phyloP scores from a whole-genome alignment of 2,888 invertebrate genomes.

The Eurytoma californica region DNA sequence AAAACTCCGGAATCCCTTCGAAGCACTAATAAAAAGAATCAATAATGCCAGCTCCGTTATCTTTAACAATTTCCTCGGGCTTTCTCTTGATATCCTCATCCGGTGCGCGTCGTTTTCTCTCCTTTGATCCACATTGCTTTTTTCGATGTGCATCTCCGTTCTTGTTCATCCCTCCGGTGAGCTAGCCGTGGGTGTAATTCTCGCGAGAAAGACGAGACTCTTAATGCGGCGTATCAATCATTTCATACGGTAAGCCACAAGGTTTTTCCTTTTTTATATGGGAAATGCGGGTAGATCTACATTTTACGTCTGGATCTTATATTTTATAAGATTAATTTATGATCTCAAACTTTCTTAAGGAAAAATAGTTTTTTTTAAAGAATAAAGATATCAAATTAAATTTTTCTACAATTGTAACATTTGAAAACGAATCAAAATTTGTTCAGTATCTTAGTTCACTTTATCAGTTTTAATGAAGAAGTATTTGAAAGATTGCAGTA shows the following conservation, averaged over 20 bases:
- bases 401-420: too few relatives aligned
- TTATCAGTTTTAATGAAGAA: too few relatives aligned
- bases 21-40: conserved; percentile 29
- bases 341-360: too few relatives aligned
- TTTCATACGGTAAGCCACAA: neutral
- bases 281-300: too few relatives aligned
- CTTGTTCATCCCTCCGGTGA: conserved; percentile 16
- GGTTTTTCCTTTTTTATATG: neutral
- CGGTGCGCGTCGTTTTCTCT: neutral
- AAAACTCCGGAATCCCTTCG: conserved; percentile 2
- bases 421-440: too few relatives aligned
- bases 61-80: neutral
- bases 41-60: conserved; percentile 20
- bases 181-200: neutral
- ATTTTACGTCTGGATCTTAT: too few relatives aligned
- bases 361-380: too few relatives aligned
- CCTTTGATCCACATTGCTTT: conserved; percentile 5
- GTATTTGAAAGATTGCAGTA: too few relatives aligned
- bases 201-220: conserved; percentile 1
- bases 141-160: conserved; percentile 11
- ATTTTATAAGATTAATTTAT: too few relatives aligned
- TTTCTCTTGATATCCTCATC: neutral
- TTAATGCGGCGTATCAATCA: conserved; percentile 38
- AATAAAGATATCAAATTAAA: too few relatives aligned
- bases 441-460: too few relatives aligned